A percentile compares a stretch with the other conserved stretches of the same genome.
Evolutionary conservation across 92 coral and sea anemone species (phyloP).

Genomic region (Micromussa lordhowensis): DNA sequence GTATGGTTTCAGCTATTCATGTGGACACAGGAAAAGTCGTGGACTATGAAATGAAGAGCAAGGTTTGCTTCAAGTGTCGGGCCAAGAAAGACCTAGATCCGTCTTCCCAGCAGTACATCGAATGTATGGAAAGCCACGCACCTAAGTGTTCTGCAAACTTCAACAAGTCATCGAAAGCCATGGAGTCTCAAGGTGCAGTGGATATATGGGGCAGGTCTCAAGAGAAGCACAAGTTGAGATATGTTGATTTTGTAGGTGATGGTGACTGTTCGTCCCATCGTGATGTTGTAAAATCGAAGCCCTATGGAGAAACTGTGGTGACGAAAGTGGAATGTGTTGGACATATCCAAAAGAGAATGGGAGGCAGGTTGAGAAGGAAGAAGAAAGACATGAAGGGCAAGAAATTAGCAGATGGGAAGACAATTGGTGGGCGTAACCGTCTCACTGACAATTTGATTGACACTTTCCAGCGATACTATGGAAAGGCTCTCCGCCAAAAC

Average conservation of each 20-base stretch:
- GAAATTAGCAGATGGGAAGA: constrained; percentile 61
- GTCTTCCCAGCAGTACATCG: too few species aligned
- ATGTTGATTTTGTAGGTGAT: background rate
- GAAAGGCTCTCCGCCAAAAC: constrained; percentile 66
- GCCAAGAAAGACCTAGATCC: too few species aligned
- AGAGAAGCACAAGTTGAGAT: background rate
- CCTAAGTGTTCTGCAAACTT: too few species aligned
- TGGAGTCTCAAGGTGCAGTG: background rate
- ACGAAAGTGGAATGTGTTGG: constrained; percentile 62
- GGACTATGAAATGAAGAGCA: constrained; percentile 24
- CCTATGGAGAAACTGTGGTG: constrained; percentile 25
- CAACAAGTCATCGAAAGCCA: too few species aligned
- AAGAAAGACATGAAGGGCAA: too few species aligned
- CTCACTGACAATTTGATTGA: constrained; percentile 50
- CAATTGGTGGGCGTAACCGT: constrained; percentile 62
- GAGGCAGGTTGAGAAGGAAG: too few species aligned
- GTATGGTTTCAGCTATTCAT: constrained; percentile 20
- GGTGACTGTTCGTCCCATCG: background rate
- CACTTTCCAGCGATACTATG: constrained; percentile 57
- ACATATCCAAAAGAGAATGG: constrained; percentile 74
- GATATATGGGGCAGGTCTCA: background rate
- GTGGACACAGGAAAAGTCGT: constrained; percentile 24
- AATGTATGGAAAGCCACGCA: too few species aligned
- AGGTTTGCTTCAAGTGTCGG: constrained; percentile 32
- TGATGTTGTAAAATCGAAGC: too few species aligned